A percentile compares a stretch with the other conserved stretches of the same genome.
Evolutionary conservation across 2,797 vertebrate genomes (phyloP).

Genomic region (Stomatorhinus walkeri): DNA sequence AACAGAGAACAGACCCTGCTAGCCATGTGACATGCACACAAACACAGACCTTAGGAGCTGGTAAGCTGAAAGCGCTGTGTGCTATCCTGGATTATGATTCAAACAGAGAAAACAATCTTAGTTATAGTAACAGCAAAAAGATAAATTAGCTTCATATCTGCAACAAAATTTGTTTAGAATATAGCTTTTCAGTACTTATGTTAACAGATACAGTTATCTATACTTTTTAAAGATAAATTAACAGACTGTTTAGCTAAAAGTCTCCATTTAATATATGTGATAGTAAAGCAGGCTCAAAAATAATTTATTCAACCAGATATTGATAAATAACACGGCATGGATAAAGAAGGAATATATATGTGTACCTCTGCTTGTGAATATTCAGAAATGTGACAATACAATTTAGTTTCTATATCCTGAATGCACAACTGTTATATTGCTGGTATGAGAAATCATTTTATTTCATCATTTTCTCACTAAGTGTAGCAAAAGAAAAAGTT

Average conservation of each 20-base stretch:
- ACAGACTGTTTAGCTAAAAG: background rate
- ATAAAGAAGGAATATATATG: background rate
- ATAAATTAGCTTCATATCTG: background rate
- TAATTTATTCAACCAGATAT: background rate
- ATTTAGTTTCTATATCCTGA: background rate
- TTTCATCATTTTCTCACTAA: conserved; percentile 36
- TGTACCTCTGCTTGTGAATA: background rate
- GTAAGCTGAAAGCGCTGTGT: background rate
- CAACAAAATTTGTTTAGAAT: conserved; percentile 10
- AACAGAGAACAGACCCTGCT: conserved; percentile 12
- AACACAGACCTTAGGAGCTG: background rate
- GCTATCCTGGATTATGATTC: background rate
- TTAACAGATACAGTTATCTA: background rate
- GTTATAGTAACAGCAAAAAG: background rate
- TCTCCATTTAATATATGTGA: background rate
- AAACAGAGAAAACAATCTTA: background rate
- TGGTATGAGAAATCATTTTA: background rate
- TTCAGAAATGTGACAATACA: background rate
- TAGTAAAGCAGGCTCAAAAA: background rate
- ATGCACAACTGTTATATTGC: background rate
- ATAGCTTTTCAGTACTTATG: background rate
- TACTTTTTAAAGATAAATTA: background rate
- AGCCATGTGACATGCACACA: background rate
- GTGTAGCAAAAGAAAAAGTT: conserved; percentile 39
- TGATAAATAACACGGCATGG: background rate